Conservation (phyloP, 2,888 invertebrate genomes). For the Norana najaformis region DNA sequence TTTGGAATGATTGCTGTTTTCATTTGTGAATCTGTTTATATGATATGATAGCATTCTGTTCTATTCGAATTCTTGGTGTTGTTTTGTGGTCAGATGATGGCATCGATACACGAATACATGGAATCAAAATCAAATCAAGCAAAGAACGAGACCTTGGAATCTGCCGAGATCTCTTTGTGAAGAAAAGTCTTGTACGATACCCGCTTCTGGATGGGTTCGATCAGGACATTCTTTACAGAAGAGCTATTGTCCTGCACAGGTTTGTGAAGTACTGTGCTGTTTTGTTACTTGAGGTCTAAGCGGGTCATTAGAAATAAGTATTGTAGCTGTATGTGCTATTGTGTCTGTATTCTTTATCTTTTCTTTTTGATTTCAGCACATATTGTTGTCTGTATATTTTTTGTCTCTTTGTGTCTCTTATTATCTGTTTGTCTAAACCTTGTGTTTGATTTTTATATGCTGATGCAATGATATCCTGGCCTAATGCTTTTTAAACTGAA, state of each 20-base stretch:
- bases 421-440: no score
- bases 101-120: constrained; percentile 59
- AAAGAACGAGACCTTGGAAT: constrained; percentile 57
- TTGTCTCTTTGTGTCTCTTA: no score
- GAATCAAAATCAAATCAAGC: constrained; percentile 56
- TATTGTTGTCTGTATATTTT: no score
- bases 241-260: constrained; percentile 57
- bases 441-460: no score
- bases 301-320: not conserved
- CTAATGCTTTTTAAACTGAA: no score
- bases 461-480: no score
- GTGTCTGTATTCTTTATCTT: no score
- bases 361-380: no score
- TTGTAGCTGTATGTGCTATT: not conserved
- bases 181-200: constrained; percentile 54
- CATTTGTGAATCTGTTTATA: not conserved
- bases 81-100: constrained; percentile 52
- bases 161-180: constrained; percentile 55
- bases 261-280: constrained; percentile 37
- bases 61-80: not conserved
- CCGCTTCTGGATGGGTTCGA: constrained; percentile 55
- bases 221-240: constrained; percentile 52
- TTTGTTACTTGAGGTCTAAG: not conserved
- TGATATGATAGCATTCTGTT: not conserved
- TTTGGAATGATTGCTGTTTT: not conserved